phyloP scores from a whole-genome alignment of 2,113 vertebrate genomes.

The Corvus cornix region DNA sequence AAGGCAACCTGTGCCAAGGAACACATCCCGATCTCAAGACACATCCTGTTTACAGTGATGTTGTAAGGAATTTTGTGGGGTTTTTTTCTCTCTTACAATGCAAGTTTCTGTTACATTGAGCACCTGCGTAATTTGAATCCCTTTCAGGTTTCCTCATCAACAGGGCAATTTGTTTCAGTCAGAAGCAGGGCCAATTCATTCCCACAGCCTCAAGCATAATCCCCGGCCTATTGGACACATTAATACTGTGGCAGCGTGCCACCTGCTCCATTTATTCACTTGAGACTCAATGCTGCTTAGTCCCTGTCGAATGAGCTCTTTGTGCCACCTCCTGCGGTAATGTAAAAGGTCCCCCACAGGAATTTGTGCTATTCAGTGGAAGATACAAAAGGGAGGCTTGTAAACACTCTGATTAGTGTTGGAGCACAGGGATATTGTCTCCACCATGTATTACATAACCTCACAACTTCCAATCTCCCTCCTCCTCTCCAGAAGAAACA shows the following conservation, averaged over 20 bases:
- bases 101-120: neutral
- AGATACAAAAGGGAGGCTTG: constrained; percentile 27
- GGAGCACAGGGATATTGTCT: constrained; percentile 26
- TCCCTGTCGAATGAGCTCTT: constrained; percentile 36
- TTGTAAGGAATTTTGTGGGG: neutral
- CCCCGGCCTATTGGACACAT: neutral
- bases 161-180: constrained; percentile 6
- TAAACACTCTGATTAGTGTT: constrained; percentile 38
- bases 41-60: constrained; percentile 4
- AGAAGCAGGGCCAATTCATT: neutral
- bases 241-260: constrained; percentile 36
- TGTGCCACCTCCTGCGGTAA: neutral
- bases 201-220: constrained; percentile 33
- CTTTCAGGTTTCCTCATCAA: constrained; percentile 2
- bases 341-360: constrained; percentile 6
- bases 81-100: neutral
- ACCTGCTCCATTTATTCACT: constrained; percentile 24
- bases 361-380: constrained; percentile 47
- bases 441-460: neutral
- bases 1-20: neutral
- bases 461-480: neutral
- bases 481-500: neutral
- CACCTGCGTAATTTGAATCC: constrained; percentile 33
- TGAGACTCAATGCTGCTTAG: constrained; percentile 13
- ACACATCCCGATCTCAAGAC: neutral